Evolutionary conservation across 2,113 vertebrate species (phyloP), one percentile per base, ranked within the genome.

Genomic region (Odocoileus virginianus): DNA sequence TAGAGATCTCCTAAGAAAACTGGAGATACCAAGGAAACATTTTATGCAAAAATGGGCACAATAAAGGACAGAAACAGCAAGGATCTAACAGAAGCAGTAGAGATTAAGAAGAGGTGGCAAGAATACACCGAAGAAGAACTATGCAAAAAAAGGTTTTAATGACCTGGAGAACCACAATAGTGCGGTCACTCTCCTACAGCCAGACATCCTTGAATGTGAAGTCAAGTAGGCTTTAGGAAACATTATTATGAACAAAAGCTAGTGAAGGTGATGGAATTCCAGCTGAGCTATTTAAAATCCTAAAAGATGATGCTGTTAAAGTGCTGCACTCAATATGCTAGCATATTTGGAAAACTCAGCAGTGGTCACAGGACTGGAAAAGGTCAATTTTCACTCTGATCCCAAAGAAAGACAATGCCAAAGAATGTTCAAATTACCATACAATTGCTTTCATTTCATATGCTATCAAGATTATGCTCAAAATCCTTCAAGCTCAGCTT

Each of bases 81-180:
- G 33, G 61, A 4, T 2, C 61, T 19, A 67, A 67, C 61, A 19
- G 33, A 67, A 71, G 67, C 67, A 40, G 67, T 23, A 21, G n/a
- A 40, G n/a, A 23, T 5, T 6, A 23, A 12, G 33, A 11, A 23
- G 67, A 40, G 4, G n/a, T 12, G n/a, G n/a, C n/a, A 6, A 12
- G 67, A 2, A 11, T 5, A 2, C 67, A 12, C 2, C 3, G 67
- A 36, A 40, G 67, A 23, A 40, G 67, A 23, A 6, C 67, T 23
- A 1, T 23, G 2, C 61, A 0, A 6, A 11, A 21, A n/a, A 40
- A 23, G 67, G n/a, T 12, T n/a, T 23, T 23, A 3, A 3, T 21
- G 67, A 40, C 67, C 67, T 40, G 67, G 67, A 5, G 1, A 3
- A 0, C 4, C 67, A 6, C 67, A 3, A 11, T 0, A 5, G n/a